These are phyloP conservation scores for Saccopteryx leptura DNA, from an alignment of 2,113 vertebrate genomes.

Conservation along the genomic window DNA sequence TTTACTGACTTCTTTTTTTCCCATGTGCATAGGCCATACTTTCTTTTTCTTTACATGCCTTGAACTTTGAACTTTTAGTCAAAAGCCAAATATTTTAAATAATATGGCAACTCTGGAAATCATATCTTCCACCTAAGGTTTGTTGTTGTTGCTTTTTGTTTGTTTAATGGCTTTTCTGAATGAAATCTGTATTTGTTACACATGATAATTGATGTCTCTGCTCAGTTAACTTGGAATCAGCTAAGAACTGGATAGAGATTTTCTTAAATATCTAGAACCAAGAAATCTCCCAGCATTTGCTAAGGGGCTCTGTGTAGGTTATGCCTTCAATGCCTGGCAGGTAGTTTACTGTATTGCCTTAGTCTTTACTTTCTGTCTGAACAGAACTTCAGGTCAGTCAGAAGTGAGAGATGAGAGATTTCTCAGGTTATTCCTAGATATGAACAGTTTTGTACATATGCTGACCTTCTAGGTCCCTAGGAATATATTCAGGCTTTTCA, in stretches of 20 bases:
- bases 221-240: neutral
- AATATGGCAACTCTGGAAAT: neutral
- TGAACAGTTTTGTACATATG: neutral
- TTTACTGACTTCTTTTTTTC: neutral
- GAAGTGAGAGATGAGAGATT: neutral
- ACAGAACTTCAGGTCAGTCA: neutral
- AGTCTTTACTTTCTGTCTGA: neutral
- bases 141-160: neutral
- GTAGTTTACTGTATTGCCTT: neutral
- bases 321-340: neutral
- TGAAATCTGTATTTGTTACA: neutral
- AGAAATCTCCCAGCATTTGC: neutral
- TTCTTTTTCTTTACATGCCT: neutral
- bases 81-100: slow-evolving; percentile 30
- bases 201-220: neutral
- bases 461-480: neutral
- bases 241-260: neutral
- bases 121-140: neutral
- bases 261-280: slow-evolving; percentile 39
- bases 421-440: neutral
- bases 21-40: neutral
- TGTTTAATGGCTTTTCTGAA: neutral
- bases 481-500: neutral
- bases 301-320: neutral
- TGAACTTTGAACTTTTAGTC: neutral